Evolutionary conservation across 1,140 invertebrate species (phyloP), one percentile per base, ranked within the genome.

Genomic region (Drosophila aff.): DNA sequence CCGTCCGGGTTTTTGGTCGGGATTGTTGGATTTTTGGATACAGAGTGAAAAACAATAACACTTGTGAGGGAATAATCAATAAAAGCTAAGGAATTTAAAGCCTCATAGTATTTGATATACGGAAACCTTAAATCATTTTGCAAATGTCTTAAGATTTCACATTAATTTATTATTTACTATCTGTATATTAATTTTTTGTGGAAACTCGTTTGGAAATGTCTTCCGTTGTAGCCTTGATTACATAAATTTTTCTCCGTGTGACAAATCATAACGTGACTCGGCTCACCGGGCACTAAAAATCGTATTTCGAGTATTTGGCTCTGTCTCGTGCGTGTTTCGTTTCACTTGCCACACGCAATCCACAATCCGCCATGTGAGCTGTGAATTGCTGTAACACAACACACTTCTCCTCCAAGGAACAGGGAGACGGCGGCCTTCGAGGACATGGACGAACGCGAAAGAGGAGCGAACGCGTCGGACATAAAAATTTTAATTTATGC

Each of bases 401-500:
- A 72, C 53, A 64, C 11, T 28, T 33, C 57, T 57, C 15, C 26
- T 31, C 50, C 21, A 36, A 55, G 61, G 47, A 73, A 21, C 36
- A 23, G n/a, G 53, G 26, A 53, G 53, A n/a, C 50, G 33, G 2
- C 16, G 28, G 10, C 43, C 28, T 52, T 33, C 50, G 11, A 23
- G 23, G 18, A 26, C 26, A 7, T 18, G 16, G n/a, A 23, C n/a
- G 16, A n/a, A 13, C 4, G 33, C 44, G 38, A 40, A 23, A 46
- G 44, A 53, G 53, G 58, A 58, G 71, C 64, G 33, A 64, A 53
- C 61, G 49, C 41, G 41, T 49, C 23, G 58, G 50, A 64, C 65
- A 65, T 53, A 83, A 78, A 81, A 89, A 89, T 90, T 90, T 90
- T 89, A 90, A 89, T 89, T 90, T 90, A 89, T 89, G 84, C 84